A percentile compares a stretch with the other conserved stretches of the same genome.
phyloP scores from a whole-genome alignment of 2,797 vertebrate species.

The Cirrhinus molitorella region DNA sequence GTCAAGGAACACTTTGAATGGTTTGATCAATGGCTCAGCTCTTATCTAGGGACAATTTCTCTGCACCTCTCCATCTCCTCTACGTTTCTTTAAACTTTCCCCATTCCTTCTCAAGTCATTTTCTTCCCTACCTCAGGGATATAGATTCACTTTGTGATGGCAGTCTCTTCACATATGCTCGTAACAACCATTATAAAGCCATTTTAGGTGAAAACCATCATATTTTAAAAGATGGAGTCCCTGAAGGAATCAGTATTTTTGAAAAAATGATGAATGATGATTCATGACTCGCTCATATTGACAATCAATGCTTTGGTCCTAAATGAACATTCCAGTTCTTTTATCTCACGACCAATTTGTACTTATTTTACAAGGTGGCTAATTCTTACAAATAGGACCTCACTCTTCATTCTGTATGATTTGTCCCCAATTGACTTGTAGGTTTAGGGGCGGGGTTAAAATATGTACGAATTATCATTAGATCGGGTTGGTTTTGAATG shows the following conservation, averaged over 20 bases:
- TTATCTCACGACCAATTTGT: too few relatives aligned
- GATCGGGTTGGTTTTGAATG: too few relatives aligned
- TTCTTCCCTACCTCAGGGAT: not conserved
- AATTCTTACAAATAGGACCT: too few relatives aligned
- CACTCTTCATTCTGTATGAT: too few relatives aligned
- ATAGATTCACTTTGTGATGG: not conserved
- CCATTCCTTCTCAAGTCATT: not conserved
- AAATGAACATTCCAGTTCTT: not conserved
- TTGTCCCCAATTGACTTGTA: too few relatives aligned
- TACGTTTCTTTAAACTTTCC: not conserved
- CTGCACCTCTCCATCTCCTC: constrained; percentile 1
- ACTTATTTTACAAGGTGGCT: too few relatives aligned
- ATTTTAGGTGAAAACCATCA: not conserved
- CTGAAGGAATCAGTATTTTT: not conserved
- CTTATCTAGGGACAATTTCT: constrained; percentile 3
- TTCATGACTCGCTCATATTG: not conserved
- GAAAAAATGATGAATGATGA: not conserved
- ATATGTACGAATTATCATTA: too few relatives aligned
- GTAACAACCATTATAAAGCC: not conserved
- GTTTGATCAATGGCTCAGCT: constrained; percentile 34
- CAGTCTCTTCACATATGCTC: not conserved
- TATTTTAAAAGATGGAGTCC: not conserved
- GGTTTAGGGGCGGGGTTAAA: too few relatives aligned
- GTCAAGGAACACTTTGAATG: constrained; percentile 35
- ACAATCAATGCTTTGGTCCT: not conserved